Percentiles rank a stretch among this genome's conserved stretches.
These are phyloP conservation scores for Neoaliturus tenellus DNA, from an alignment of 2,888 invertebrate genomes.

Conservation along the genomic window DNA sequence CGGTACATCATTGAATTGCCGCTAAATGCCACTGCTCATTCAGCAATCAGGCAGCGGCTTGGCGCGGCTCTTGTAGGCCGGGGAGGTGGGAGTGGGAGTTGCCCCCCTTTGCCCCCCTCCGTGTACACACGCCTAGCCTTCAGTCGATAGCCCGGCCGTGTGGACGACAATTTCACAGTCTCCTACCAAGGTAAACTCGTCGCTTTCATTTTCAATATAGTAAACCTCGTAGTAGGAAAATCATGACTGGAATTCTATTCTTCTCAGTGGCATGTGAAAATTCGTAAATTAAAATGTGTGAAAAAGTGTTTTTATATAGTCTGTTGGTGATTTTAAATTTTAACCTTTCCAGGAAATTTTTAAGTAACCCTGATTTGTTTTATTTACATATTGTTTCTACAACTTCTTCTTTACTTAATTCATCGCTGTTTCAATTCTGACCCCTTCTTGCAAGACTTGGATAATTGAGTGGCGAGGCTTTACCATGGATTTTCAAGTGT, in stretches of 20 bases:
- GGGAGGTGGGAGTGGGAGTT: not conserved
- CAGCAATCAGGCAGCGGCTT: not conserved
- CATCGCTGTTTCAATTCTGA: too few relatives aligned
- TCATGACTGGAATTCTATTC: not conserved
- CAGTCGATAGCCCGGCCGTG: slow-evolving; percentile 29
- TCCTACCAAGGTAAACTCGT: not conserved
- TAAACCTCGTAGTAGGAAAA: not conserved
- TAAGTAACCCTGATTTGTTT: too few relatives aligned
- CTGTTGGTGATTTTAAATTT: too few relatives aligned
- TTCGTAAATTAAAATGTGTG: too few relatives aligned
- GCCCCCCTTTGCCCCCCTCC: not conserved
- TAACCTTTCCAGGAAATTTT: too few relatives aligned
- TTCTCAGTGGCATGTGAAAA: too few relatives aligned
- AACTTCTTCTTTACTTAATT: too few relatives aligned
- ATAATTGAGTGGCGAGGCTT: too few relatives aligned
- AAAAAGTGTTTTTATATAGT: too few relatives aligned
- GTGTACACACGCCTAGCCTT: not conserved
- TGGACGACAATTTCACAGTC: not conserved
- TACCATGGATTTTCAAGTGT: not conserved
- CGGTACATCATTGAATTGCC: too few relatives aligned
- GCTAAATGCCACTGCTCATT: not conserved
- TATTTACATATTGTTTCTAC: too few relatives aligned
- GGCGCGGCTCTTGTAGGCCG: not conserved
- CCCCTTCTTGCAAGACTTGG: too few relatives aligned
- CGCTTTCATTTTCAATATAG: not conserved